Percentiles rank a stretch among this genome's conserved stretches.
Conservation (phyloP, 1,140 invertebrate genomes). For the Dermatophagoides farinae region DNA sequence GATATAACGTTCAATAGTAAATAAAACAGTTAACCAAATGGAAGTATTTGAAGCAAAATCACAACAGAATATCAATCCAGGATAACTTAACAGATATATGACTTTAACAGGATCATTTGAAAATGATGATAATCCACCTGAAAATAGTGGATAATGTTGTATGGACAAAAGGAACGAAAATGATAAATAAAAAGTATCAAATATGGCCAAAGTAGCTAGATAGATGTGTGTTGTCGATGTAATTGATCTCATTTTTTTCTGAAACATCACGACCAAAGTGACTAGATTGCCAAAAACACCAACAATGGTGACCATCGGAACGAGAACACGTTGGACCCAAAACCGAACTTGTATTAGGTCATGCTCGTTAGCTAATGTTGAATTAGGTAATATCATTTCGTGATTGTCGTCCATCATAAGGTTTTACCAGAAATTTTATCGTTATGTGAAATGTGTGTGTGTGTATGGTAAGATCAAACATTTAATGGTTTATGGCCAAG, state of each 20-base stretch:
- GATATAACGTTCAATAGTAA: slow-evolving; percentile 54
- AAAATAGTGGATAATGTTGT: slow-evolving; percentile 32
- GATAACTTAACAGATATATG: slow-evolving; percentile 33
- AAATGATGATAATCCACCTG: slow-evolving; percentile 42
- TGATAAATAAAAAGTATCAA: slow-evolving; percentile 45
- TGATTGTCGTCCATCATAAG: too few species aligned
- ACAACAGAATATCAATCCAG: slow-evolving; percentile 36
- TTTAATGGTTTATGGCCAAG: too few species aligned
- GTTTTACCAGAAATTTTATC: too few species aligned
- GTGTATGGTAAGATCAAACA: too few species aligned
- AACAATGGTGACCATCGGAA: slow-evolving; percentile 41
- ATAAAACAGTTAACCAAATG: slow-evolving; percentile 52
- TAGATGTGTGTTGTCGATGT: slow-evolving; percentile 51
- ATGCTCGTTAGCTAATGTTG: too few species aligned
- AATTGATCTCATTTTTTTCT: slow-evolving; percentile 47
- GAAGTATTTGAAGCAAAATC: slow-evolving; percentile 45
- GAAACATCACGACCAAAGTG: slow-evolving; percentile 48
- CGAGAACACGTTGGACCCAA: slow-evolving; percentile 41
- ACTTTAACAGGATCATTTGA: slow-evolving; percentile 25
- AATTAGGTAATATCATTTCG: too few species aligned
- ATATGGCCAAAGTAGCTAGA: slow-evolving; percentile 45
- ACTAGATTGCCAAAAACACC: slow-evolving; percentile 47
- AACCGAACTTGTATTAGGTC: slow-evolving; percentile 24
- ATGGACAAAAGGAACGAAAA: slow-evolving; percentile 42
- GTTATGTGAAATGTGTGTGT: too few species aligned